Base-by-base conservation (phyloP, 1,140 invertebrate species). In the Hormaphis cornu region DNA sequence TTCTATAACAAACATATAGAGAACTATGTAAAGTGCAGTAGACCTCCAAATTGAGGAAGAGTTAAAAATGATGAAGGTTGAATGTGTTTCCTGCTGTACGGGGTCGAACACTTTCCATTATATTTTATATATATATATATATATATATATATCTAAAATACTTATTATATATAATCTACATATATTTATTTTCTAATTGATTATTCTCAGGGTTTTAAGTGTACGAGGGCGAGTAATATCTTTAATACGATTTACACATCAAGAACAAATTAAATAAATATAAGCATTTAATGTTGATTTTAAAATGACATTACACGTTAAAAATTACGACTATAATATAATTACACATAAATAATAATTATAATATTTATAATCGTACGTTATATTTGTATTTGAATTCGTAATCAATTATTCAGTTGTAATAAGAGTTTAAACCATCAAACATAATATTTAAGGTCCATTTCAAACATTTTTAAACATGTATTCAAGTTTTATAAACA, bases 31-130 rank as follows among this genome's bases (percentile, higher is more conserved):
- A n/a, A n/a, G n/a, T n/a, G n/a, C n/a, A 50, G 35, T 9, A 66
- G 61, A 50, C 61, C 61, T 66, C 61, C 18, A 66, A 66, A 66
- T 28, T 2, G 61, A 66, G 61, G 61, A 66, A 66, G 61, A 48
- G 61, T 66, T 48, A 33, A 66, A 50, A 50, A 66, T 66, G n/a
- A 66, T 66, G 44, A 66, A 66, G 61, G 61, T 33, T 66, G 42
- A 66, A 66, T 26, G 61, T 66, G 42, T 66, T 66, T 66, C 61
- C 61, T 66, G 44, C 61, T 50, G 28, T 66, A 48, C 61, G 44
- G 61, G 61, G 61, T 30, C 61, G 35, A 33, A 50, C 61, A 66
- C 44, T 63, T 63, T 63, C 59, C 59, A 66, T 50, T 66, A 22
- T 30, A 35, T 20, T 66, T 30, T 14, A 33, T 66, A 66, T 28